Percentiles rank a stretch among this genome's conserved stretches.
phyloP scores from a whole-genome alignment of 1,140 invertebrate genomes.

The Meloidogyne hapla region DNA sequence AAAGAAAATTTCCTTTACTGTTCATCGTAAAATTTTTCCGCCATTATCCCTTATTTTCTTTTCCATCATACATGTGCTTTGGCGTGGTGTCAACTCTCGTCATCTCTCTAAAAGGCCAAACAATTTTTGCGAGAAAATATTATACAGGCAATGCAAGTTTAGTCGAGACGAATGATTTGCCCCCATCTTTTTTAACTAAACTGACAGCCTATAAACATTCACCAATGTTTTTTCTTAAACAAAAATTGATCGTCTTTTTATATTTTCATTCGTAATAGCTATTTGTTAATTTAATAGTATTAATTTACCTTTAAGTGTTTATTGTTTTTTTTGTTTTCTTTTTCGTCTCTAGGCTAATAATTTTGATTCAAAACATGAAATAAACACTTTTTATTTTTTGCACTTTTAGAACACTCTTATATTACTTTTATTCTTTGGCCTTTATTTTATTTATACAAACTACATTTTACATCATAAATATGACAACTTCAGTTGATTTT shows the following conservation, averaged over 20 bases:
- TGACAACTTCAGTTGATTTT: constrained; percentile 36
- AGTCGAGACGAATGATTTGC: not conserved
- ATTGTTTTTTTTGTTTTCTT: too few species aligned
- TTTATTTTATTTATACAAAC: too few species aligned
- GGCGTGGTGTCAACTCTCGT: not conserved
- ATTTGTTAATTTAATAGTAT: too few species aligned
- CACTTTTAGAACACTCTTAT: too few species aligned
- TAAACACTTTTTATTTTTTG: too few species aligned
- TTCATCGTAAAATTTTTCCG: not conserved
- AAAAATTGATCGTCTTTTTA: not conserved
- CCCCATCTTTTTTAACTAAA: not conserved
- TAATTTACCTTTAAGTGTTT: too few species aligned
- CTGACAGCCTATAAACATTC: not conserved
- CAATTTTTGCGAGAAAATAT: not conserved
- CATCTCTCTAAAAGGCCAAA: not conserved
- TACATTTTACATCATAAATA: not conserved
- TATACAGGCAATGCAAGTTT: not conserved
- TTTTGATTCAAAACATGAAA: too few species aligned
- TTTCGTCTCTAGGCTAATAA: too few species aligned
- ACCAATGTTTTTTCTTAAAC: not conserved
- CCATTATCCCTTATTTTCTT: not conserved
- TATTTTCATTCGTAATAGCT: not conserved
- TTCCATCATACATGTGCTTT: not conserved
- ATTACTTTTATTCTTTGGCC: too few species aligned
- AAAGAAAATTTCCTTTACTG: not conserved